Conservation (phyloP, 2,797 vertebrate genomes). For the Tokudaia muenninki region DNA sequence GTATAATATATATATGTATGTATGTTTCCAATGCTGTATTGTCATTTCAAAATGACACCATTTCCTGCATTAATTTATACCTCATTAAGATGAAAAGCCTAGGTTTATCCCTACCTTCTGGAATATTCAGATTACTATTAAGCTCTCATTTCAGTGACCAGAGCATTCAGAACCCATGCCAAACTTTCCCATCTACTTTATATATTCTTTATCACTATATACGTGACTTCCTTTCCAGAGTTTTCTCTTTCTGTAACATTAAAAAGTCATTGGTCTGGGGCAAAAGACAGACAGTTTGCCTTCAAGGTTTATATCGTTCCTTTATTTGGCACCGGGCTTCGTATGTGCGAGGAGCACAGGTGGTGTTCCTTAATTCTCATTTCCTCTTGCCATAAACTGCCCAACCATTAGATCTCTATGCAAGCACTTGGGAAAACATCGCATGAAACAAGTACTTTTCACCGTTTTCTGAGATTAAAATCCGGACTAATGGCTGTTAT, state of each 20-base stretch:
- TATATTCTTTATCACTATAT: background rate
- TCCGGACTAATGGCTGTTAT: constrained; percentile 43
- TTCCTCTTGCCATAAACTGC: constrained; percentile 43
- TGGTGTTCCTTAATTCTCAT: constrained; percentile 4
- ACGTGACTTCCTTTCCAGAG: background rate
- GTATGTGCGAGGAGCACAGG: background rate
- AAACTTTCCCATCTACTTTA: background rate
- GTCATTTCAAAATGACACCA: background rate
- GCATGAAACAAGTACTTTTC: constrained; percentile 43
- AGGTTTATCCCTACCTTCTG: background rate
- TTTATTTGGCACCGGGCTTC: background rate
- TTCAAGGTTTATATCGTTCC: background rate
- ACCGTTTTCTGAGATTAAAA: constrained; percentile 66
- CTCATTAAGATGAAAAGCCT: background rate
- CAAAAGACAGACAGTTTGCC: background rate
- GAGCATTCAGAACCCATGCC: background rate
- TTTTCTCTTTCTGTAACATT: background rate
- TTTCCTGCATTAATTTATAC: background rate
- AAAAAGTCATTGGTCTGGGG: background rate
- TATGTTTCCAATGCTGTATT: background rate
- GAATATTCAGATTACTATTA: background rate
- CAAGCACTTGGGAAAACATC: constrained; percentile 27
- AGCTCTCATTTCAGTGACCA: background rate
- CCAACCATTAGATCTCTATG: constrained; percentile 16
- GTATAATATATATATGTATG: background rate